Evolutionary conservation across 2,888 invertebrate genomes (phyloP), one percentile per base, ranked within the genome.

Genomic region (Metellina segmentata): DNA sequence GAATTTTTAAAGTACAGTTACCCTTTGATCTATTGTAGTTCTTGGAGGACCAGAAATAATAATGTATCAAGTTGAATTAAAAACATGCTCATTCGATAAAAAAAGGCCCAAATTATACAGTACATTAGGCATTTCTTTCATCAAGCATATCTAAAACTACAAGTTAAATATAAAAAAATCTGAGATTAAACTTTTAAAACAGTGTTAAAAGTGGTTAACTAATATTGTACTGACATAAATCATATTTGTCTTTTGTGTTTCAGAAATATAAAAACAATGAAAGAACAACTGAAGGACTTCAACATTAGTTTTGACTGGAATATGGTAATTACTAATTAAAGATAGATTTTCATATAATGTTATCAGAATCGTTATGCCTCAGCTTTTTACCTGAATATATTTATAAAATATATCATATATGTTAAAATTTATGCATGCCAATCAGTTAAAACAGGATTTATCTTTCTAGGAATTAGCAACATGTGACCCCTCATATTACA

Each of bases 281-380:
- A 96, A 94, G 95, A 96, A 13, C 98, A 98, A 94, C 95, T 99
- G 5, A 94, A 96, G 81, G 95, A 96, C 87, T 95, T 98, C 85
- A 97, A 97, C 11, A 97, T 97, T 94, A 96, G 97, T 93, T 99
- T 99, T 96, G 98, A 99, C 95, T 99, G 99, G 99, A 78, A 90
- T 48, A 82, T 72, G 70, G 89, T 93, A 90, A 87, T 53, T 85
- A 48, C 71, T 78, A 49, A n/a, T 74, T 4, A 16, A 48, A 49
- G 5, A n/a, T 74, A 49, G 20, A 52, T 20, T 82, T 71, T 49
- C 7, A 16, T 75, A 72, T 16, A 49, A 19, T 69, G 16, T 61
- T 52, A n/a, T 72, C 11, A 49, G 13, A 13, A 51, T 74, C 5
- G 19, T 69, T 48, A 75, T 85, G 61, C 7, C 52, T 6, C 51